Evolutionary conservation across 2,797 vertebrate genomes (phyloP), one percentile per base, ranked within the genome.

Genomic region (Sebastes minor): DNA sequence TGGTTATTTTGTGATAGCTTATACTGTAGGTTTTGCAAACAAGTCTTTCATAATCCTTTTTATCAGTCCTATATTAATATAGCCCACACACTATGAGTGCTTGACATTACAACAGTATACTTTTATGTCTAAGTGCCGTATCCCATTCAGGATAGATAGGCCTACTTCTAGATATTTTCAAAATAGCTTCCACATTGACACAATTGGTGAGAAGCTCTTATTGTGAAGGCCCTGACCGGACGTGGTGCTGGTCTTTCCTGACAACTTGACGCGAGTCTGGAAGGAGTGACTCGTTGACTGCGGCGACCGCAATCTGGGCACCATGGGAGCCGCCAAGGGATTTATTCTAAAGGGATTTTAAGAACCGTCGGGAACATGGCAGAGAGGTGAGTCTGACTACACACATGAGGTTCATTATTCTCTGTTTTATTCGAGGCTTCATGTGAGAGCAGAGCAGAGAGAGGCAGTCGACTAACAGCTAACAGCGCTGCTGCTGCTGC

Each of bases 261-360:
- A 0, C 0, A 28, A 0, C 52, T 62, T 81, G 38, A 57, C 68
- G 0, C 28, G 20, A 55, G 69, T 72, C 77, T 84, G 70, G 53
- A 71, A 86, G 88, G 86, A 87, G 83, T 84, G 91, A 93, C 85
- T 91, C 85, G 78, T 82, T 86, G 85, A 93, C 90, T 94, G 94
- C 94, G 90, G 91, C 84, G 91, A 89, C 86, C 75, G 91, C 91
- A 83, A 91, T 88, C 87, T 85, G 42, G 90, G 88, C 91, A 95
- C 84, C 91, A 96, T 95, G 95, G 92, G 91, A 83, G 89, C 85
- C 89, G 87, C 35, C 73, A 79, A 81, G 86, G 90, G 90, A 88
- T 94, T 92, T 94, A 93, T 78, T 74, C 49, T 77, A 72, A 68
- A 73, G 69, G 87, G 88, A 88, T 86, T 91, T 79, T 95, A 91